Evolutionary conservation across 2,113 vertebrate species (phyloP).

Genomic region (Marcusenius ussheri): DNA sequence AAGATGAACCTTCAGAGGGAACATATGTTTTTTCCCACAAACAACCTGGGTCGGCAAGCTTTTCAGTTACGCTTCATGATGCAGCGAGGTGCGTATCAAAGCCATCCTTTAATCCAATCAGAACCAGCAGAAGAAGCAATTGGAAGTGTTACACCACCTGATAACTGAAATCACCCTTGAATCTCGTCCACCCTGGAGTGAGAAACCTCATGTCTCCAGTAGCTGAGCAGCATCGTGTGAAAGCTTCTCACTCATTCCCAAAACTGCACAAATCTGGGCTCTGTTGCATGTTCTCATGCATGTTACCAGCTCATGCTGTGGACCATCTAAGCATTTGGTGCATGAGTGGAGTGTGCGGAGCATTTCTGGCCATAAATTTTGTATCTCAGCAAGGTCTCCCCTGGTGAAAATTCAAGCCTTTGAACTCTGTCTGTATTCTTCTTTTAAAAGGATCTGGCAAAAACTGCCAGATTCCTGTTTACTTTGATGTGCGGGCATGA

Average conservation of each 20-base stretch:
- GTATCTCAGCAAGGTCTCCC: not conserved
- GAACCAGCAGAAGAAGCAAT: not conserved
- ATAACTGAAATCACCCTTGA: not conserved
- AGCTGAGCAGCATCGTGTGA: not conserved
- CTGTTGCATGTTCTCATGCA: not conserved
- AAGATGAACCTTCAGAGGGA: not conserved
- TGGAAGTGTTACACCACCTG: not conserved
- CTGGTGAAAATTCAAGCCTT: not conserved
- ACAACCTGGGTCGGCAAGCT: not conserved
- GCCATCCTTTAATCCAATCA: not conserved
- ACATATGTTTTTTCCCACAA: not conserved
- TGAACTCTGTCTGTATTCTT: not conserved
- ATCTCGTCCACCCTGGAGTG: not conserved
- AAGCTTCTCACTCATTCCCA: not conserved
- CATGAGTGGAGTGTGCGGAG: not conserved
- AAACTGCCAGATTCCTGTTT: not conserved
- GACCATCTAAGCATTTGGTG: not conserved
- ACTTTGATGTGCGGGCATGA: not conserved
- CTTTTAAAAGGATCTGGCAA: not conserved
- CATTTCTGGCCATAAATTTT: not conserved
- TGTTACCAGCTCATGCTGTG: not conserved
- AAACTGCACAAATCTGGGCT: not conserved
- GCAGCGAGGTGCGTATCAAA: not conserved
- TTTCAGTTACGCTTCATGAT: not conserved
- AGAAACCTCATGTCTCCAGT: not conserved